phyloP scores from a whole-genome alignment of 1,140 invertebrate species.

The Conus betulinus region DNA sequence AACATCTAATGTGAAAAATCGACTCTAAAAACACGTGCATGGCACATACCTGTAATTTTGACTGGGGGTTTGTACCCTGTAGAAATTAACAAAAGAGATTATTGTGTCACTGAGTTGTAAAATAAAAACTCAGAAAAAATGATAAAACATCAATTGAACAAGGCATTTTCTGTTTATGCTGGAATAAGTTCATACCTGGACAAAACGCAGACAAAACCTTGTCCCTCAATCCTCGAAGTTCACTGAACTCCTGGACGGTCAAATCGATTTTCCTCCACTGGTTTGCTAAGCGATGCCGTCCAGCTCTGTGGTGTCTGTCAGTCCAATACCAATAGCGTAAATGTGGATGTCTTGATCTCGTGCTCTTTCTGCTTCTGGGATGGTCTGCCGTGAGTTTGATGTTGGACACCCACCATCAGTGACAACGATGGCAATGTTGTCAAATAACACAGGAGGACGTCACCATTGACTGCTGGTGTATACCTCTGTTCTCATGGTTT shows the following conservation, averaged over 20 bases:
- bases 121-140: background rate
- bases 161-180: background rate
- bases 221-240: conserved; percentile 53
- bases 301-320: conserved; percentile 56
- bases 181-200: background rate
- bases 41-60: background rate
- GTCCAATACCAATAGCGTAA: conserved; percentile 64
- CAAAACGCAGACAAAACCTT: conserved; percentile 55
- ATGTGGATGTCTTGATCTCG: conserved; percentile 56
- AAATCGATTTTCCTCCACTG: conserved; percentile 53
- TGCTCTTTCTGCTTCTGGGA: conserved; percentile 60
- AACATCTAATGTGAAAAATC: no score
- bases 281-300: conserved; percentile 53
- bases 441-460: conserved; percentile 57
- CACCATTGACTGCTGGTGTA: conserved; percentile 63
- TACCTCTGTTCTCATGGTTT: conserved; percentile 59
- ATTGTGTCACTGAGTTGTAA: background rate
- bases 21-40: no score
- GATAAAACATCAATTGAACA: background rate
- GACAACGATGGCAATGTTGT: conserved; percentile 61
- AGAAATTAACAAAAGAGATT: background rate
- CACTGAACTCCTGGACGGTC: conserved; percentile 59
- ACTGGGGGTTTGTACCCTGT: conserved; percentile 9
- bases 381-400: conserved; percentile 63
- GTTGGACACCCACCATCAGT: conserved; percentile 69